phyloP scores from a whole-genome alignment of 2,888 invertebrate genomes.

The Cephus spinipes region DNA sequence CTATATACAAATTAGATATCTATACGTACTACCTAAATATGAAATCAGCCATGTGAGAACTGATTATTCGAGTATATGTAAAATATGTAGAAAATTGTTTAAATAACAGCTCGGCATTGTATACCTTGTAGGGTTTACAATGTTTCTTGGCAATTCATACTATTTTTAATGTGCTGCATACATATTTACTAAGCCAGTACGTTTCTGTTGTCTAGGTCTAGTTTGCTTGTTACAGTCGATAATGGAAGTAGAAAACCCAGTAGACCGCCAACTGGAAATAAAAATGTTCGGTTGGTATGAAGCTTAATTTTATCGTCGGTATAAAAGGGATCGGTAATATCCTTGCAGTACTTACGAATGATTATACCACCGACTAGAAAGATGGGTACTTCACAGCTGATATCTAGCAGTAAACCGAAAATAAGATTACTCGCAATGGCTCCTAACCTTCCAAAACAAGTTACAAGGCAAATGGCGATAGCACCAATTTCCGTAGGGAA shows the following conservation, averaged over 20 bases:
- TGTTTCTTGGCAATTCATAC: too few relatives aligned
- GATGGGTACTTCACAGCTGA: constrained; percentile 74
- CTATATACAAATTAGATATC: too few relatives aligned
- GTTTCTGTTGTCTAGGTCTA: background rate
- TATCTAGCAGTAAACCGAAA: constrained; percentile 74
- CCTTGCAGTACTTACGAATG: constrained; percentile 65
- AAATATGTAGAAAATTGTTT: too few relatives aligned
- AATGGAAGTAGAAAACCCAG: constrained; percentile 36
- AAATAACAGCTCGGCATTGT: too few relatives aligned
- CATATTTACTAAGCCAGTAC: background rate
- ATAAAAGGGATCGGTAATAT: background rate
- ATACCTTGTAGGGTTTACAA: too few relatives aligned
- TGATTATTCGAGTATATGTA: too few relatives aligned
- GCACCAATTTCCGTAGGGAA: constrained; percentile 69
- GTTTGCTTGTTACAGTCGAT: constrained; percentile 11
- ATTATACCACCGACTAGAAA: constrained; percentile 72
- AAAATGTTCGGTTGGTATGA: background rate
- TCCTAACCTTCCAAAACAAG: constrained; percentile 75
- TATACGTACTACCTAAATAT: too few relatives aligned
- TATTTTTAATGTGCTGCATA: too few relatives aligned
- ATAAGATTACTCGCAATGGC: constrained; percentile 75
- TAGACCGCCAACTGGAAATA: constrained; percentile 31
- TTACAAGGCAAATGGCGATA: constrained; percentile 74
- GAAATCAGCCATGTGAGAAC: too few relatives aligned
- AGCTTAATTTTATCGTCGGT: background rate